Base-by-base conservation (phyloP, 2,113 vertebrate species). In the Calypte anna region DNA sequence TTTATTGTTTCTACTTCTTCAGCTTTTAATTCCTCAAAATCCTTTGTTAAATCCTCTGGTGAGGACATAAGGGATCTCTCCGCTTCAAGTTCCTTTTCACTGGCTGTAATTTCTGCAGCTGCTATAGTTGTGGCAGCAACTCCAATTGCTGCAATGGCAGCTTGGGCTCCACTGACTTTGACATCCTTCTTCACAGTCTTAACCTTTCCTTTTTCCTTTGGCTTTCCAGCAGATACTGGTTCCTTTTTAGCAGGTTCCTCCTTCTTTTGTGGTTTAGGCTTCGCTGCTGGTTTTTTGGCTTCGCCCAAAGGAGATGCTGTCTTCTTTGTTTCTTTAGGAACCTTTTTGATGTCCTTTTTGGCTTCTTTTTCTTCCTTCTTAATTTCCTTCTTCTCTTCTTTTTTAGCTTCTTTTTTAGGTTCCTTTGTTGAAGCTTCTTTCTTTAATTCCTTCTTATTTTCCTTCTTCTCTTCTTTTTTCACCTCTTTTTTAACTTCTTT, bases 41-140 rank as follows among this genome's bases (percentile, higher is more conserved):
- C 99, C 93, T 99, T 99, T 62, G 99, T 99, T 85, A 99, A 98
- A 95, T 99, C 99, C 72, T 99, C 99, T 67, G 99, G 99, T 91
- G 99, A 98, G 33, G 99, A 99, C 99, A 99, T 99, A 20, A 99
- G 96, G 24, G 98, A 98, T 90, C 99, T 97, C 96, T 98, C 98
- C 3, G 79, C 97, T 77, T 99, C 98, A 24, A 98, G 98, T 44
- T 98, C 98, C 9, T 97, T 98, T 64, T 96, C 96, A 36, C 95
- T 24, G 0, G 95, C 66, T 21, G 75, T 73, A 27, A 95, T 67
- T 44, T 93, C 96, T 64, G 94, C 96, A 18, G 94, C 95, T n/a
- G 85, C 97, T 27, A 72, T 82, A 3, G 88, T 48, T 6, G 95
- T 27, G 7, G 96, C 95, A 66, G 73, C 76, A 0, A 85, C 82